phyloP scores from a whole-genome alignment of 1,140 invertebrate genomes.

The Reticulitermes speratus region DNA sequence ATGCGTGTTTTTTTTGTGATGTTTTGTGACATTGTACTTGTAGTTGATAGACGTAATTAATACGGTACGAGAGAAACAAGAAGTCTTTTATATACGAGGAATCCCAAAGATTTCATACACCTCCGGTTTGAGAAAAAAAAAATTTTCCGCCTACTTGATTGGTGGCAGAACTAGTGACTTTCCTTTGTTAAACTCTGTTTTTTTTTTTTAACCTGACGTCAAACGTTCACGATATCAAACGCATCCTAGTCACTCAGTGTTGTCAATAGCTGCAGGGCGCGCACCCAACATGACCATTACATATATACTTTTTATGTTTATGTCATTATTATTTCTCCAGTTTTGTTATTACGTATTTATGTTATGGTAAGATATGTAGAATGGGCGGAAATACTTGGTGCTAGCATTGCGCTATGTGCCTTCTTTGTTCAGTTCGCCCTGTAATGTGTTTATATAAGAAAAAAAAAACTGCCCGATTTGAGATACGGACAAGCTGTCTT shows the following conservation, averaged over 20 bases:
- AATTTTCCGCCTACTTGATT: neutral
- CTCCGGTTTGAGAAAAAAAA: slow-evolving; percentile 24
- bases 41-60: slow-evolving; percentile 33
- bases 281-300: slow-evolving; percentile 27
- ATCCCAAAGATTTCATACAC: slow-evolving; percentile 35
- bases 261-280: neutral
- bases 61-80: neutral
- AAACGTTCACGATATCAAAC: slow-evolving; percentile 28
- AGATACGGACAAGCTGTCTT: slow-evolving; percentile 13
- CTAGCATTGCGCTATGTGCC: neutral
- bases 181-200: slow-evolving; percentile 33
- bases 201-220: slow-evolving; percentile 21
- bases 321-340: slow-evolving; percentile 27
- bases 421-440: neutral
- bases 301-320: neutral
- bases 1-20: slow-evolving; percentile 36
- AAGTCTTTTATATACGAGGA: slow-evolving; percentile 34
- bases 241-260: slow-evolving; percentile 33
- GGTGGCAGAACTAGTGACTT: slow-evolving; percentile 30
- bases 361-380: neutral
- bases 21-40: slow-evolving; percentile 38
- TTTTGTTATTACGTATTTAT: slow-evolving; percentile 27
- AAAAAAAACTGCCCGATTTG: slow-evolving; percentile 24
- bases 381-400: neutral
- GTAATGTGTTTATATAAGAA: slow-evolving; percentile 11